Percentiles rank a stretch among this genome's conserved stretches.
These are phyloP conservation scores for Chrysomela aeneicollis DNA, from an alignment of 2,888 invertebrate species.

Conservation along the genomic window DNA sequence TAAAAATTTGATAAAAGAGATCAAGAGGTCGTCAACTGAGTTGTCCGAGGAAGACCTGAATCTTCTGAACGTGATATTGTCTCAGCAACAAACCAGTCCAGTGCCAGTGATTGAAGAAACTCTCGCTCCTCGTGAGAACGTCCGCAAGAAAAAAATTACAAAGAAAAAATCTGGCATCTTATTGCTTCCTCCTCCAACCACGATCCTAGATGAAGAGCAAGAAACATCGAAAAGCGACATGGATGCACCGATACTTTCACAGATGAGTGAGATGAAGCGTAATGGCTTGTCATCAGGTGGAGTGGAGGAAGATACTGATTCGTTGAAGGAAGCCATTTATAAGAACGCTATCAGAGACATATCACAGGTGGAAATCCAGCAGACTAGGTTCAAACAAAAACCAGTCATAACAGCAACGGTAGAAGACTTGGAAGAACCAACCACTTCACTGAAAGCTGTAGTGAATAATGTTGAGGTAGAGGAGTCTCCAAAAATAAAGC, in stretches of 20 bases:
- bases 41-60: constrained; percentile 66
- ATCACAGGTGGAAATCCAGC: constrained; percentile 64
- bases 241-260: background rate
- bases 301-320: constrained; percentile 24
- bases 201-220: constrained; percentile 40
- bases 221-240: background rate
- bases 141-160: constrained; percentile 53
- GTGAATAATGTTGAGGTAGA: constrained; percentile 69
- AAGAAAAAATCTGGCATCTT: constrained; percentile 48
- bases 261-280: background rate
- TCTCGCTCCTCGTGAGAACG: constrained; percentile 35
- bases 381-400: constrained; percentile 62
- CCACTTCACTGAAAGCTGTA: constrained; percentile 64
- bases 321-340: constrained; percentile 14
- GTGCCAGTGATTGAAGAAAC: constrained; percentile 39
- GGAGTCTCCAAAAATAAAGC: constrained; percentile 62
- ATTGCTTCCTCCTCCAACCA: constrained; percentile 29
- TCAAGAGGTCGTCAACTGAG: constrained; percentile 67
- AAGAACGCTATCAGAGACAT: constrained; percentile 55
- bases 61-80: constrained; percentile 63
- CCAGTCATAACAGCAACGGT: constrained; percentile 66
- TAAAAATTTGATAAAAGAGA: constrained; percentile 54
- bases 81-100: constrained; percentile 36
- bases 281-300: background rate
- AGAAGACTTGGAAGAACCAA: constrained; percentile 58